Percentiles rank a stretch among this genome's conserved stretches.
phyloP scores from a whole-genome alignment of 2,797 vertebrate genomes.

The Danio jaintianensis region DNA sequence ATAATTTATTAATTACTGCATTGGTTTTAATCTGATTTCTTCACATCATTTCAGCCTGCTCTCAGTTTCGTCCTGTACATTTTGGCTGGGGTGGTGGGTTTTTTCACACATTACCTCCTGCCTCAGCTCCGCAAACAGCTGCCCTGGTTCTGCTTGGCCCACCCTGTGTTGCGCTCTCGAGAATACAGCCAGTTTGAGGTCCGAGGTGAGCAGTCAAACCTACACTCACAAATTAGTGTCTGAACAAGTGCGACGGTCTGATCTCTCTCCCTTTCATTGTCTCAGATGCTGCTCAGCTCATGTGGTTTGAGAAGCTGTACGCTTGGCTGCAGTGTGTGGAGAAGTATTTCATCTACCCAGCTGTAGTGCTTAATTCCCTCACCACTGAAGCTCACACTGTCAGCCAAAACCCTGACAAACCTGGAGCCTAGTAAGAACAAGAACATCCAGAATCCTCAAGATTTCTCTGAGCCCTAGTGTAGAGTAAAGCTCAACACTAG shows the following conservation, averaged over 20 bases:
- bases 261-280: conserved; percentile 39
- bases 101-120: conserved; percentile 90
- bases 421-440: conserved; percentile 86
- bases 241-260: background rate
- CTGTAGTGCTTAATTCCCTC: conserved; percentile 89
- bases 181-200: conserved; percentile 96
- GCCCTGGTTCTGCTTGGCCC: conserved; percentile 92
- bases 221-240: background rate
- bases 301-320: conserved; percentile 95
- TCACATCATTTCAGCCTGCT: conserved; percentile 78
- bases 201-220: conserved; percentile 79
- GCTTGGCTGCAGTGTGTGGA: conserved; percentile 91
- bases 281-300: conserved; percentile 89
- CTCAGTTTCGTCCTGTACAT: conserved; percentile 89
- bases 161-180: conserved; percentile 87
- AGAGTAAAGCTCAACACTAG: background rate
- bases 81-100: conserved; percentile 87
- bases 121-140: conserved; percentile 93
- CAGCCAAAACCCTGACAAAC: conserved; percentile 84
- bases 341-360: conserved; percentile 91
- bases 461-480: background rate
- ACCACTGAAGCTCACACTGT: conserved; percentile 86
- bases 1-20: background rate
- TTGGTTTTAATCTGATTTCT: background rate
- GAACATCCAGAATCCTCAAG: background rate